Base-by-base conservation (phyloP, 2,797 vertebrate genomes). In the Artibeus jamaicensis region DNA sequence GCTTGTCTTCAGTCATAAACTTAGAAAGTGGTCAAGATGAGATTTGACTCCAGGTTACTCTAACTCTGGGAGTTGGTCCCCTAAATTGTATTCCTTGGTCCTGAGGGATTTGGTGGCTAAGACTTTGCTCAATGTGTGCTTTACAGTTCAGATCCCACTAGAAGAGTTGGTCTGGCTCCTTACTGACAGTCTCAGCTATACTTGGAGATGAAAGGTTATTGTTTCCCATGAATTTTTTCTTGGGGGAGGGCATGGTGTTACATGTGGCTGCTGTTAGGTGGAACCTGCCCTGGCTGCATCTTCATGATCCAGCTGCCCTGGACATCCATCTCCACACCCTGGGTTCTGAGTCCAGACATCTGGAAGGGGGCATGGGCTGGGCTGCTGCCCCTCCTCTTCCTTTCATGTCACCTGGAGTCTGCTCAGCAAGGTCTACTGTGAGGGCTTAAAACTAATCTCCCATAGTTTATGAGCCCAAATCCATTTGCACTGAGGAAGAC, bases 401-500 rank as follows among this genome's bases (percentile, higher is more conserved):
- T 98, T 98, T 98, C 95, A 98, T 98, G 97, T 98, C 92, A 97
- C 97, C 96, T 0, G 50, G 97, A 96, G 92, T 98, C 94, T 97
- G 95, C 82, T 96, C 98, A 97, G 59, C 67, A 91, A 95, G 84
- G 93, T 98, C 97, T 97, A 97, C 93, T 59, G 29, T 95, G 98
- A 97, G 77, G 94, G 96, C 96, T 98, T 98, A 97, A 96, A 98
- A 96, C 85, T 98, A 98, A 98, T 98, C 97, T 97, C 84, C 34
- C 67, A 67, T 98, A 97, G 96, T 98, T 99, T 98, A 98, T 85
- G 98, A 98, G 96, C 96, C 96, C 98, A 98, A 98, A 98, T 98
- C 97, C 97, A 97, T 98, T 98, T 98, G 96, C 96, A 98, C 89
- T 73, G 97, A 98, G 97, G 98, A 98, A 98, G 98, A 98, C 97